These are phyloP conservation scores for Progne subis DNA, from an alignment of 2,113 vertebrate genomes.

Conservation along the genomic window DNA sequence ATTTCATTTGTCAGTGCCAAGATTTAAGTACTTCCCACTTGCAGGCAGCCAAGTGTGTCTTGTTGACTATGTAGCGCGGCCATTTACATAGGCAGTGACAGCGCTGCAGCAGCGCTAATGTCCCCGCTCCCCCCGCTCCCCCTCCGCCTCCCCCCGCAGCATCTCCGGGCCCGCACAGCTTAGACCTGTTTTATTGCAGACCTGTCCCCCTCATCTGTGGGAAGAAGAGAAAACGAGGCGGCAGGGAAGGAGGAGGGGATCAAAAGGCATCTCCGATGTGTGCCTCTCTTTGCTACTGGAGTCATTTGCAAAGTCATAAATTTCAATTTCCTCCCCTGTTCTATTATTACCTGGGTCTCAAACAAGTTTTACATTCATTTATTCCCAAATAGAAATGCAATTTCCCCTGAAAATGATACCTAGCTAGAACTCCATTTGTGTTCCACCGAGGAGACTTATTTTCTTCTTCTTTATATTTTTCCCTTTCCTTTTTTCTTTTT, in stretches of 20 bases:
- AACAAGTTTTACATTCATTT: conserved; percentile 78
- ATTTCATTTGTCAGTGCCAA: conserved; percentile 96
- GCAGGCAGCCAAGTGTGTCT: conserved; percentile 85
- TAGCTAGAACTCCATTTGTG: conserved; percentile 85
- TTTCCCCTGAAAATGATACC: conserved; percentile 89
- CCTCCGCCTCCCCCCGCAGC: conserved; percentile 7
- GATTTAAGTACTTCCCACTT: conserved; percentile 77
- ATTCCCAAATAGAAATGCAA: conserved; percentile 88
- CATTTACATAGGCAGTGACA: conserved; percentile 90
- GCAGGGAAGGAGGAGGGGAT: background rate
- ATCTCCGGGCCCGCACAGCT: conserved; percentile 46
- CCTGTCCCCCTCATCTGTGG: conserved; percentile 69
- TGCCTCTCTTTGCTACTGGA: conserved; percentile 71
- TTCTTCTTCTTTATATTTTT: background rate
- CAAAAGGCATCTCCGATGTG: conserved; percentile 66
- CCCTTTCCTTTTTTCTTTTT: background rate
- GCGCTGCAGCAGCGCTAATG: conserved; percentile 83
- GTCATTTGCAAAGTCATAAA: conserved; percentile 97
- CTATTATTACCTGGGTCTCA: conserved; percentile 90
- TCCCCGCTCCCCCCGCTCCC: conserved; percentile 56
- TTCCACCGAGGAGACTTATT: conserved; percentile 74
- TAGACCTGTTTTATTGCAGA: conserved; percentile 65
- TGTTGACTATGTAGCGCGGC: conserved; percentile 90
- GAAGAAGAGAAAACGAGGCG: conserved; percentile 58
- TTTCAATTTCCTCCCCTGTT: conserved; percentile 88